Percentiles rank a stretch among this genome's conserved stretches.
These are phyloP conservation scores for Cercopithecus petaurista DNA, from an alignment of 2,797 vertebrate species.

Conservation along the genomic window DNA sequence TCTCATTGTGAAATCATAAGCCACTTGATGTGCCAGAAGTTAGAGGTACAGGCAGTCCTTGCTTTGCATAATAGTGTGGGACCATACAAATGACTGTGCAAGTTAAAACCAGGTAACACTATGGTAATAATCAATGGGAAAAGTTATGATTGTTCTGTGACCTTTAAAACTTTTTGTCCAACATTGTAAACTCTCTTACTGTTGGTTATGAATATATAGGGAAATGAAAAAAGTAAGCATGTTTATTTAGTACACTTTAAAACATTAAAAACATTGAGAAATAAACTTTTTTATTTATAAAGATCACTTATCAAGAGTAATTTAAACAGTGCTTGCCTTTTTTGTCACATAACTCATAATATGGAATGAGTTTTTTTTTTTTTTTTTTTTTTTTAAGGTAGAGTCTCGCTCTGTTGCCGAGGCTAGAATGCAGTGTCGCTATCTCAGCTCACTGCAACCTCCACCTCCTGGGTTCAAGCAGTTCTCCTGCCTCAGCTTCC, in stretches of 20 bases:
- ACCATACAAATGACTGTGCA: neutral
- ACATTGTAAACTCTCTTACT: neutral
- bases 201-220: constrained; percentile 40
- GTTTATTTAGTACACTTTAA: neutral
- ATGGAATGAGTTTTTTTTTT: neutral
- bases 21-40: neutral
- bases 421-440: too few relatives aligned
- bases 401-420: too few relatives aligned
- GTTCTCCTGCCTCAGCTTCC: too few relatives aligned
- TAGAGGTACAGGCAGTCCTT: neutral
- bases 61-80: neutral
- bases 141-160: constrained; percentile 36
- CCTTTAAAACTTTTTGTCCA: constrained; percentile 38
- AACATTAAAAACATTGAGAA: neutral
- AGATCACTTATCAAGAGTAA: constrained; percentile 15
- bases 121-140: neutral
- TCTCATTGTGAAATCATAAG: constrained; percentile 27
- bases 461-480: too few relatives aligned
- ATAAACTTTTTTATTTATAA: constrained; percentile 25
- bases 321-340: constrained; percentile 4
- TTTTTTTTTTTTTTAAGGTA: too few relatives aligned
- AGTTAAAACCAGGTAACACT: neutral
- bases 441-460: too few relatives aligned
- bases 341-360: neutral
- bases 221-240: neutral